phyloP scores from a whole-genome alignment of 2,888 invertebrate genomes.

The Catocala nupta region DNA sequence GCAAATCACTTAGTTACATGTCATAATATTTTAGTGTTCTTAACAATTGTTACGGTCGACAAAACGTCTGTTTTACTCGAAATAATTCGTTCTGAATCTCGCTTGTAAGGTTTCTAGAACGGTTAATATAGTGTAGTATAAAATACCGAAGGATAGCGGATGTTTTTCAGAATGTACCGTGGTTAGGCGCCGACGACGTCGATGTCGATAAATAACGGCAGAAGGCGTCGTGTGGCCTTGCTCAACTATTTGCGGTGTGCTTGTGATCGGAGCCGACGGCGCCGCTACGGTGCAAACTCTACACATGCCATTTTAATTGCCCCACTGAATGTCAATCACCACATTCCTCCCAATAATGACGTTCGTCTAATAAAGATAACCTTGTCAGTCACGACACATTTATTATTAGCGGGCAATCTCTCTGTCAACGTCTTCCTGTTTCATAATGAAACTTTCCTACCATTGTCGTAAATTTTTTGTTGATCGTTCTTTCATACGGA shows the following conservation, averaged over 20 bases:
- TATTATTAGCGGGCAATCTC: conserved; percentile 47
- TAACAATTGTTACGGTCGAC: neutral
- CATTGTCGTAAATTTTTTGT: conserved; percentile 14
- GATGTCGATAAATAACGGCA: conserved; percentile 70
- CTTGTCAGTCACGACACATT: conserved; percentile 46
- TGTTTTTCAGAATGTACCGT: conserved; percentile 58
- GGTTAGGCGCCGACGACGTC: conserved; percentile 59
- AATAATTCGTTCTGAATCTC: conserved; percentile 1
- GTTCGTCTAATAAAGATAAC: conserved; percentile 55
- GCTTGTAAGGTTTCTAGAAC: conserved; percentile 9
- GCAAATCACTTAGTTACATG: conserved; percentile 1
- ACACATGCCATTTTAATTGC: conserved; percentile 72
- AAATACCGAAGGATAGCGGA: conserved; percentile 56
- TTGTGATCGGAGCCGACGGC: conserved; percentile 58
- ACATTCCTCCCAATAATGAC: conserved; percentile 67
- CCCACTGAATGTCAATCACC: conserved; percentile 73
- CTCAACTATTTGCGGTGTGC: conserved; percentile 78
- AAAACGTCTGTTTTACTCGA: neutral
- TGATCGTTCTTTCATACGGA: neutral
- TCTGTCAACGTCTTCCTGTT: conserved; percentile 44
- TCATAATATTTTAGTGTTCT: neutral
- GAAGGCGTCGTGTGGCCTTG: conserved; percentile 76
- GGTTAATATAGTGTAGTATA: conserved; percentile 17
- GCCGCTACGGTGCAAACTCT: conserved; percentile 43
- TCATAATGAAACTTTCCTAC: conserved; percentile 18